A percentile compares a stretch with the other conserved stretches of the same genome.
Conservation (phyloP, 37 sponge, comb jelly and placozoan genomes). For the Theonella swinhoei region DNA sequence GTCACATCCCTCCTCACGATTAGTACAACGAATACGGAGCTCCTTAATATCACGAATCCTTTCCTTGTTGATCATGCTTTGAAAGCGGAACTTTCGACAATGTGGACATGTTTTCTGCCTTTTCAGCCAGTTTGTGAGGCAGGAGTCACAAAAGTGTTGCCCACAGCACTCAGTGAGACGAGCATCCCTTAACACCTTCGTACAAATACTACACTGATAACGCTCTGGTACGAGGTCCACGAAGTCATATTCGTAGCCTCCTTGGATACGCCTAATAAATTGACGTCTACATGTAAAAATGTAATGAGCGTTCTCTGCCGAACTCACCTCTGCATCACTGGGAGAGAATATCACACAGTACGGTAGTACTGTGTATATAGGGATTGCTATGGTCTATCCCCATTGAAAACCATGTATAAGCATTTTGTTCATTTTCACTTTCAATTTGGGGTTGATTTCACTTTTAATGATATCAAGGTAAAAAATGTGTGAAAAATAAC, state of each 20-base stretch:
- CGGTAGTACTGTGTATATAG: too few species aligned
- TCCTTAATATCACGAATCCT: conserved; percentile 3
- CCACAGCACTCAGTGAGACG: conserved; percentile 8
- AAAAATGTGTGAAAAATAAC: too few species aligned
- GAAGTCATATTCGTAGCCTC: conserved; percentile 30
- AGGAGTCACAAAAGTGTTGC: conserved; percentile 23
- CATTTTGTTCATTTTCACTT: too few species aligned
- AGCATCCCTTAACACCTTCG: not conserved
- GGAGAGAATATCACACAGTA: too few species aligned
- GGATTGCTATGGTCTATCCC: too few species aligned
- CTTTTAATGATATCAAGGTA: too few species aligned
- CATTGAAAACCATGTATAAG: too few species aligned
- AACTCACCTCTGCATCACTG: too few species aligned
- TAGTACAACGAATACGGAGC: conserved; percentile 1
- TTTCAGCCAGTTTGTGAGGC: not conserved
- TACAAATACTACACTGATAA: conserved; percentile 8
- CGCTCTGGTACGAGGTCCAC: not conserved
- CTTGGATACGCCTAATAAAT: too few species aligned
- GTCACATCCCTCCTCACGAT: conserved; percentile 3
- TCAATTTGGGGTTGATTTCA: too few species aligned
- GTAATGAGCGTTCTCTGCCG: too few species aligned
- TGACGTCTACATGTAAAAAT: too few species aligned
- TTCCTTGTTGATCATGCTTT: conserved; percentile 6
- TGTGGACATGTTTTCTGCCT: conserved; percentile 11
- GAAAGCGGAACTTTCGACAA: not conserved